Evolutionary conservation across 1,140 invertebrate genomes (phyloP).

Genomic region (Ectropis grisescens): DNA sequence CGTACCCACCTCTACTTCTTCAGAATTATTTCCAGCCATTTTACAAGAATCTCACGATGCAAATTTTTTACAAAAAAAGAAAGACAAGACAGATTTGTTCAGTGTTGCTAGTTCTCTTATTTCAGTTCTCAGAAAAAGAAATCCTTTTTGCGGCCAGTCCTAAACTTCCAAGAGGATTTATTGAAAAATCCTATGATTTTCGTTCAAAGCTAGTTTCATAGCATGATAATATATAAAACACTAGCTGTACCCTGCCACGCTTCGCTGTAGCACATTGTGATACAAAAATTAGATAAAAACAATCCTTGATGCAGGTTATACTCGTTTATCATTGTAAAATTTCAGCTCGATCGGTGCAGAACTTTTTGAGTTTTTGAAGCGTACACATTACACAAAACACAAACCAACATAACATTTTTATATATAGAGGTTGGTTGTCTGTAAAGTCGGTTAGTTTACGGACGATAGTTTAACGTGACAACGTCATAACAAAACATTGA

Average conservation of each 20-base stretch:
- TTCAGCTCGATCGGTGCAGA: too few relatives aligned
- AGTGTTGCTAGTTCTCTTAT: conserved; percentile 28
- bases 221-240: not conserved
- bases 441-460: too few relatives aligned
- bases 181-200: not conserved
- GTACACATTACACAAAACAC: not conserved
- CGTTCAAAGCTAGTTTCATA: too few relatives aligned
- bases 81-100: conserved; percentile 17
- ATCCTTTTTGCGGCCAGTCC: not conserved
- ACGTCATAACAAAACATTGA: not conserved
- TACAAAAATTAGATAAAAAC: too few relatives aligned
- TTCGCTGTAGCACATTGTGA: too few relatives aligned
- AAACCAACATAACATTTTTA: too few relatives aligned
- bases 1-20: conserved; percentile 62
- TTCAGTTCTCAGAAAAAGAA: conserved; percentile 1
- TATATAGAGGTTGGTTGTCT: too few relatives aligned
- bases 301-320: too few relatives aligned
- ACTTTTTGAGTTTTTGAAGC: not conserved
- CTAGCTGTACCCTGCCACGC: too few relatives aligned
- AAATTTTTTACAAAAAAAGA: conserved; percentile 52
- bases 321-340: too few relatives aligned
- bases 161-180: not conserved
- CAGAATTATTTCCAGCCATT: conserved; percentile 66
- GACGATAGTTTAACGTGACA: too few relatives aligned
- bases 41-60: conserved; percentile 44